Conservation (phyloP, 2,888 invertebrate genomes). For the Halictus ligatus region DNA sequence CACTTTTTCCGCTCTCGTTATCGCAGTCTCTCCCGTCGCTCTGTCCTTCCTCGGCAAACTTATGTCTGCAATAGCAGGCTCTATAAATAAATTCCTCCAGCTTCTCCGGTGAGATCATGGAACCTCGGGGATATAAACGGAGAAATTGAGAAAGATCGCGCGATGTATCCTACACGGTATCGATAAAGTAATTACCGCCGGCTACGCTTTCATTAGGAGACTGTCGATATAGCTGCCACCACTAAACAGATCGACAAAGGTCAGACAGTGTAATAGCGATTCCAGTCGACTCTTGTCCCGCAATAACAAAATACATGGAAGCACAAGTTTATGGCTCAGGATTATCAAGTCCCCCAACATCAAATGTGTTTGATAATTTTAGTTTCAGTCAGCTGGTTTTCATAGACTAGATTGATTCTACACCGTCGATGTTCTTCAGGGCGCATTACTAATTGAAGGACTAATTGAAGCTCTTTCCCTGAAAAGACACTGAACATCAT, state of each 20-base stretch:
- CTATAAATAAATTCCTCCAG: conserved; percentile 79
- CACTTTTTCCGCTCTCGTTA: neutral
- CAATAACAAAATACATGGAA: neutral
- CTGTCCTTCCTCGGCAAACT: conserved; percentile 74
- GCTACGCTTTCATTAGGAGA: conserved; percentile 79
- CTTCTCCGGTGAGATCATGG: conserved; percentile 51
- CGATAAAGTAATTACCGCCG: conserved; percentile 82
- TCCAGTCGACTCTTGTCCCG: neutral
- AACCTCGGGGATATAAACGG: conserved; percentile 62
- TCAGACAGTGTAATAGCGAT: neutral
- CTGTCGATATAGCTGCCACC: conserved; percentile 51
- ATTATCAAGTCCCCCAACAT: neutral
- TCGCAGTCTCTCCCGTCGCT: conserved; percentile 14
- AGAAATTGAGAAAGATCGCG: conserved; percentile 81
- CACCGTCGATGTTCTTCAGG: neutral
- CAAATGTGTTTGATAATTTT: neutral
- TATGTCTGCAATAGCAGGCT: conserved; percentile 78
- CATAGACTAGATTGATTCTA: neutral
- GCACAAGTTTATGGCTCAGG: neutral
- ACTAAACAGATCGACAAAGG: conserved; percentile 20
- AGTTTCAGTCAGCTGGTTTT: neutral
- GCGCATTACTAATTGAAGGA: too few relatives aligned
- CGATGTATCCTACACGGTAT: conserved; percentile 72
- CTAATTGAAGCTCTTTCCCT: too few relatives aligned
- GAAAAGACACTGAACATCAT: too few relatives aligned